Conservation (phyloP, 2,113 vertebrate species). For the Myotis lucifugus region DNA sequence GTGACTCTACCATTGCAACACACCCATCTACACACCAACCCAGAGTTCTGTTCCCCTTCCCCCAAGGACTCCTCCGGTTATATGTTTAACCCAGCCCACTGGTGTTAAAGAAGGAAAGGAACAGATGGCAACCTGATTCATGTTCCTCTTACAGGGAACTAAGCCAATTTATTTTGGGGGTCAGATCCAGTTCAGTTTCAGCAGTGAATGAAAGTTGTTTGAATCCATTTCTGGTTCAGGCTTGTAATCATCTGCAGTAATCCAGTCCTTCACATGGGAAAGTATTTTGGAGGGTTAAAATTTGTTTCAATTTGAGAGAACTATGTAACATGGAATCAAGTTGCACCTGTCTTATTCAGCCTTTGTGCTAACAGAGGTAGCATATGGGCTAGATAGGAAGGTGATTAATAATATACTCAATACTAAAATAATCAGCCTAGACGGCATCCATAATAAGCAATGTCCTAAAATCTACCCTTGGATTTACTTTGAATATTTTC, state of each 20-base stretch:
- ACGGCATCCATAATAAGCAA: background rate
- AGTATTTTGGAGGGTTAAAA: background rate
- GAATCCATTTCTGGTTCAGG: conserved; percentile 47
- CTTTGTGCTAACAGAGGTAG: conserved; percentile 25
- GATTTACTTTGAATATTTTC: conserved; percentile 51
- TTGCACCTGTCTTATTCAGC: conserved; percentile 1
- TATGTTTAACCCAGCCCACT: background rate
- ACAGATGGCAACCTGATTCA: conserved; percentile 48
- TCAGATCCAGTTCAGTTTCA: conserved; percentile 48
- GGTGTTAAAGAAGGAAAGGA: conserved; percentile 41
- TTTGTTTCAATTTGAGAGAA: conserved; percentile 42
- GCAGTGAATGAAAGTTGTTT: conserved; percentile 55
- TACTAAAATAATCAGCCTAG: conserved; percentile 33
- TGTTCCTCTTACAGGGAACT: conserved; percentile 45
- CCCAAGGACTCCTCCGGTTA: background rate
- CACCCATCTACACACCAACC: background rate
- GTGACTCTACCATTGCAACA: background rate
- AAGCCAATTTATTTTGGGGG: conserved; percentile 31
- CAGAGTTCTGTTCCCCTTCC: background rate
- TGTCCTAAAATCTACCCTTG: background rate
- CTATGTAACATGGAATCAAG: background rate
- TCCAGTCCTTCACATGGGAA: background rate
- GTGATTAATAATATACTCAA: conserved; percentile 7
- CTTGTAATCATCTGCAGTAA: background rate
- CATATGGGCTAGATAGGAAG: background rate